phyloP scores from a whole-genome alignment of 1,140 invertebrate genomes.

The Pseudomyrmex pallidus region DNA sequence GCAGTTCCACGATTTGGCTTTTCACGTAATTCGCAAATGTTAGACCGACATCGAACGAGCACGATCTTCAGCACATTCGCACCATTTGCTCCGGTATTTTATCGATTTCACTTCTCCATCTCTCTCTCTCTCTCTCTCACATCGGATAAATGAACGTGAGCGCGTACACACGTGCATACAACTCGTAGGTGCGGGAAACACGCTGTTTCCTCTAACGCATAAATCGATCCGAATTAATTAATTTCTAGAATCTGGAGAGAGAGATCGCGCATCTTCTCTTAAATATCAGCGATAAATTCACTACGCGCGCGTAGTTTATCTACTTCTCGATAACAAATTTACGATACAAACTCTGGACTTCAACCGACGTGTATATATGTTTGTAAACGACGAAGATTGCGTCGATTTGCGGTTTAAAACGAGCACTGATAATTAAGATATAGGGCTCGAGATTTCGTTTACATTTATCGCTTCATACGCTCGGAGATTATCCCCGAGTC shows the following conservation, averaged over 20 bases:
- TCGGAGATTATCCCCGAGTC: not conserved
- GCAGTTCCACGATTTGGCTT: slow-evolving; percentile 64
- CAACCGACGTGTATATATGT: no score
- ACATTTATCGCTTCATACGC: not conserved
- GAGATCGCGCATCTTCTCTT: not conserved
- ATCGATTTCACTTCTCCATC: slow-evolving; percentile 24
- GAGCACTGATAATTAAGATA: not conserved
- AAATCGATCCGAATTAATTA: slow-evolving; percentile 14
- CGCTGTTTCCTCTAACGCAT: not conserved
- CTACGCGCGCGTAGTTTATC: not conserved
- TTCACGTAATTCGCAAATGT: slow-evolving; percentile 64
- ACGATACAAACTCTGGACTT: not conserved
- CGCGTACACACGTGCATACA: not conserved
- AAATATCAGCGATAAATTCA: not conserved
- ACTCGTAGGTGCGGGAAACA: not conserved
- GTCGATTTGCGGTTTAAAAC: no score
- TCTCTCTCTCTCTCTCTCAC: no score
- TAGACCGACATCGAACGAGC: slow-evolving; percentile 53
- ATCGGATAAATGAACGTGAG: no score
- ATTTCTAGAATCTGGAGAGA: not conserved
- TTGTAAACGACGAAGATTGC: no score
- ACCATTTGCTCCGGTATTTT: slow-evolving; percentile 51
- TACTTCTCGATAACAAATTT: not conserved
- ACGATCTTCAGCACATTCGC: slow-evolving; percentile 40
- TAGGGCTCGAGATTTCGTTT: slow-evolving; percentile 14